Conservation (phyloP, 2,888 invertebrate species). For the Brachynemurus nebulosus region DNA sequence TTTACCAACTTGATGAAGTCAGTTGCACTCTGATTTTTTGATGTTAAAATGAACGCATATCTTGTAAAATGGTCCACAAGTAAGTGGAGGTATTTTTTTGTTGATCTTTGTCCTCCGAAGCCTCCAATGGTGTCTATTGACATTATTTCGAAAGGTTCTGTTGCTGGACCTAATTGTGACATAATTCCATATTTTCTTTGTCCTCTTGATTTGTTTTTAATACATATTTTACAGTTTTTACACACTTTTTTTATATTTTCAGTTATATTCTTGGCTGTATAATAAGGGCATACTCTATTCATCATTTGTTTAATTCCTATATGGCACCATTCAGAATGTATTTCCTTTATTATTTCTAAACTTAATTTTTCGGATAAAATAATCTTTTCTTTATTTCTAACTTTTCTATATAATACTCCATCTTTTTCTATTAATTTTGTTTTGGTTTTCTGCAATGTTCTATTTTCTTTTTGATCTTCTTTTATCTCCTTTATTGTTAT, state of each 20-base stretch:
- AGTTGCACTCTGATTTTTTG: slow-evolving; percentile 18
- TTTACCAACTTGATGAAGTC: slow-evolving; percentile 21
- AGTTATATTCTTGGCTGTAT: too few species aligned
- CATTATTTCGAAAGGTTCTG: slow-evolving; percentile 20
- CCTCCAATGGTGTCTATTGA: slow-evolving; percentile 23
- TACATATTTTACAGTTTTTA: slow-evolving; percentile 17
- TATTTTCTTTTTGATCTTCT: slow-evolving; percentile 5
- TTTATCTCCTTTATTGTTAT: slow-evolving; percentile 5
- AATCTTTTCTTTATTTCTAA: slow-evolving; percentile 12
- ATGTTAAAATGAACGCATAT: slow-evolving; percentile 20
- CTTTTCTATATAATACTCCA: slow-evolving; percentile 10
- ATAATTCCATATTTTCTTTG: slow-evolving; percentile 16
- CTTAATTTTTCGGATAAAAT: slow-evolving; percentile 14
- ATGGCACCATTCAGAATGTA: slow-evolving; percentile 11
- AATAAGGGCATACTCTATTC: slow-evolving; percentile 4
- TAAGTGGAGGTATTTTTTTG: slow-evolving; percentile 23
- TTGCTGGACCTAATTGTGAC: slow-evolving; percentile 22
- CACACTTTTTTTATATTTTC: too few species aligned
- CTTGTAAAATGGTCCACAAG: slow-evolving; percentile 21
- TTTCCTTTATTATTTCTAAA: slow-evolving; percentile 11
- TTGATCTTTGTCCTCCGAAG: slow-evolving; percentile 19
- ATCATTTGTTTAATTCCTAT: neutral
- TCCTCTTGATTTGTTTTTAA: slow-evolving; percentile 21
- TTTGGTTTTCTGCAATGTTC: slow-evolving; percentile 4
- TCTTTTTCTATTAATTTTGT: slow-evolving; percentile 8